Percentiles rank a stretch among this genome's conserved stretches.
phyloP scores from a whole-genome alignment of 2,888 invertebrate species.

The Norana najaformis region DNA sequence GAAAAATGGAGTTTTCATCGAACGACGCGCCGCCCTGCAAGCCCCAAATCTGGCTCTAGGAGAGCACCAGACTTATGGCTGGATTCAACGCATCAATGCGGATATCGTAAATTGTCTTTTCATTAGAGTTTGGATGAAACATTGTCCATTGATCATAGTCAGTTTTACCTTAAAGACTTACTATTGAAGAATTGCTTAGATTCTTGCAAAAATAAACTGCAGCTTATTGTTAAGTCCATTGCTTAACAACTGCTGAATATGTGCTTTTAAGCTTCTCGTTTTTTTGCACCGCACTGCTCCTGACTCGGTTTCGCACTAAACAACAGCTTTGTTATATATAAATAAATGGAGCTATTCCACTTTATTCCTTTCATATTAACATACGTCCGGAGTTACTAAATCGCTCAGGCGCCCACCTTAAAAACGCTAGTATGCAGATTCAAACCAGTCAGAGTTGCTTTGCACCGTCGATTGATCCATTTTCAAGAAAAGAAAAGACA shows the following conservation, averaged over 20 bases:
- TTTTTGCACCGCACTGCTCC: no score
- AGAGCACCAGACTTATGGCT: not conserved
- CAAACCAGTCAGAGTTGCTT: not conserved
- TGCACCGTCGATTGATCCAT: not conserved
- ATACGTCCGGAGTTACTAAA: not conserved
- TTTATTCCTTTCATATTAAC: no score
- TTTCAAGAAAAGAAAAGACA: not conserved
- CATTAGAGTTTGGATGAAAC: not conserved
- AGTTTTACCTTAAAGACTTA: not conserved
- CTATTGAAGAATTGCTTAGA: not conserved
- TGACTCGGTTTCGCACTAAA: no score
- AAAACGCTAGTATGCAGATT: not conserved
- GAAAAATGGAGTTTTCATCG: not conserved
- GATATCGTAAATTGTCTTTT: not conserved
- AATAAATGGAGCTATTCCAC: no score
- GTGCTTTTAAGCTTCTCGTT: no score
- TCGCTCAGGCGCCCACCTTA: no score
- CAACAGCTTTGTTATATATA: no score
- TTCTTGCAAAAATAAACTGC: not conserved
- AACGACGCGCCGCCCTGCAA: not conserved
- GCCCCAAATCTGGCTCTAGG: not conserved
- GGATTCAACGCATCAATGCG: not conserved
- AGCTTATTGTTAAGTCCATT: no score
- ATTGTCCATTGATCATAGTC: not conserved
- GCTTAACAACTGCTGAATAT: no score